These are phyloP conservation scores for Microtus oregoni DNA, from an alignment of 2,113 vertebrate genomes.

Conservation along the genomic window DNA sequence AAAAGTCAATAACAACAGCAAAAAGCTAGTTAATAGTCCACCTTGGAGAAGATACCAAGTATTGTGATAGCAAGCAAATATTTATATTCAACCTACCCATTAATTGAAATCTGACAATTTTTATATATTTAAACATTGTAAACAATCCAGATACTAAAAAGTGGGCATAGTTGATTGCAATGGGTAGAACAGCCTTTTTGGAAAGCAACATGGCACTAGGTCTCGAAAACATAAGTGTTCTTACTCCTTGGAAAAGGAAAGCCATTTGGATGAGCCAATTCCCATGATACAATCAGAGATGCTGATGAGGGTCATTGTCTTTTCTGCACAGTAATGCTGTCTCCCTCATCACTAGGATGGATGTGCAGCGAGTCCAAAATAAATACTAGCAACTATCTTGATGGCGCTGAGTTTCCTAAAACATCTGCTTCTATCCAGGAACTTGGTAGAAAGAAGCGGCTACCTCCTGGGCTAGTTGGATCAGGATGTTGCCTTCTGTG, in stretches of 20 bases:
- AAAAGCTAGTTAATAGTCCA: slow-evolving; percentile 20
- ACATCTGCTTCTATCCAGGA: slow-evolving; percentile 57
- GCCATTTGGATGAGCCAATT: slow-evolving; percentile 42
- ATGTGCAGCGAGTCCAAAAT: slow-evolving; percentile 18
- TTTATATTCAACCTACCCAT: neutral
- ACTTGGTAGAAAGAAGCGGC: neutral
- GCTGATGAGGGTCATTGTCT: slow-evolving; percentile 65
- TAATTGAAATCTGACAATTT: slow-evolving; percentile 46
- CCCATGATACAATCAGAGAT: slow-evolving; percentile 68
- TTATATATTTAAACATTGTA: neutral
- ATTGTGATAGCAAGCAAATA: neutral
- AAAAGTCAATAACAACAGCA: slow-evolving; percentile 21
- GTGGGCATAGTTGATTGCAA: neutral
- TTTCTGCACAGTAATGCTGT: slow-evolving; percentile 45
- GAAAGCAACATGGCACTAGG: neutral
- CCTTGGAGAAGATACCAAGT: neutral
- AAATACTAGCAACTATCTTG: neutral
- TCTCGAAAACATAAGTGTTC: slow-evolving; percentile 10
- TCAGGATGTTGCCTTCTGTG: neutral
- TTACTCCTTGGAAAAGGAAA: slow-evolving; percentile 59
- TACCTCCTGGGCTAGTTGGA: neutral
- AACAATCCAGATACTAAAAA: neutral
- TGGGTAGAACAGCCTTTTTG: neutral
- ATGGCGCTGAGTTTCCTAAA: slow-evolving; percentile 25
- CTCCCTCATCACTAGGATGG: slow-evolving; percentile 34